A percentile compares a stretch with the other conserved stretches of the same genome.
Evolutionary conservation across 2,113 vertebrate genomes (phyloP).

Genomic region (Micronycteris hirsuta): DNA sequence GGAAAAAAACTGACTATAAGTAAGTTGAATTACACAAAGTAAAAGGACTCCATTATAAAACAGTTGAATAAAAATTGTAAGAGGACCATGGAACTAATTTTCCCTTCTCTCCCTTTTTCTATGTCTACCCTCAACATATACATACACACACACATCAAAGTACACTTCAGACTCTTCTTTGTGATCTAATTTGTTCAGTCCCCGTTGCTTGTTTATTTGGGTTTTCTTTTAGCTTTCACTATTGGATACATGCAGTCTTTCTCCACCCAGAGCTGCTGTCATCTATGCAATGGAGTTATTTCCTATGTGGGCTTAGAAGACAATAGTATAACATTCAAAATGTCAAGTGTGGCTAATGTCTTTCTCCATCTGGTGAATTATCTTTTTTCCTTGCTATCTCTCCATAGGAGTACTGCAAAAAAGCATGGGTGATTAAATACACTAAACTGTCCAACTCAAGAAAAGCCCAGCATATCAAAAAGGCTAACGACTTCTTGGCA

Average conservation of each 20-base stretch:
- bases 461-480: slow-evolving; percentile 14
- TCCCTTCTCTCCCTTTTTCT: not conserved
- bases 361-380: slow-evolving; percentile 36
- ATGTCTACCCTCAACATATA: not conserved
- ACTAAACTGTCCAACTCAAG: not conserved
- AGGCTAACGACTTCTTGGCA: not conserved
- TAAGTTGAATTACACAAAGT: not conserved
- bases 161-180: not conserved
- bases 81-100: not conserved
- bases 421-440: slow-evolving; percentile 8
- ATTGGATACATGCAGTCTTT: not conserved
- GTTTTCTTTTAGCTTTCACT: not conserved
- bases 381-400: not conserved
- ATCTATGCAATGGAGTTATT: not conserved
- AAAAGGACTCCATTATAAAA: not conserved
- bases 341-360: slow-evolving; percentile 22
- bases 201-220: not conserved
- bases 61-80: not conserved
- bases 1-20: not conserved
- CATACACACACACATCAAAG: too few relatives aligned
- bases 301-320: not conserved
- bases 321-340: slow-evolving; percentile 43
- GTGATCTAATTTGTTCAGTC: not conserved
- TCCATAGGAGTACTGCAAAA: not conserved
- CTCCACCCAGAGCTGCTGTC: not conserved